These are phyloP conservation scores for Aleadryas rufinucha DNA, from an alignment of 2,113 vertebrate species.

Conservation along the genomic window DNA sequence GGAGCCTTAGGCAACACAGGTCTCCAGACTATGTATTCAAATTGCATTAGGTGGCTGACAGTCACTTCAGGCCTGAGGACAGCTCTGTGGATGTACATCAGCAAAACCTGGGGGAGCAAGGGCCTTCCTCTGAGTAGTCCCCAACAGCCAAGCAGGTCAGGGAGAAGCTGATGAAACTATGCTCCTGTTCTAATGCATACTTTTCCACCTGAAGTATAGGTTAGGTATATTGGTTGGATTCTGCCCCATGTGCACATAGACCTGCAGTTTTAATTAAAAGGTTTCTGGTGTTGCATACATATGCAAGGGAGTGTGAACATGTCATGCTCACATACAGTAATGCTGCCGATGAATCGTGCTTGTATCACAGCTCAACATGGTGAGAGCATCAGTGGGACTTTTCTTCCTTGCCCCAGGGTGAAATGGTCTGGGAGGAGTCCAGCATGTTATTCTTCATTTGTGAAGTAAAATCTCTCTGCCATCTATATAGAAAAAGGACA, in stretches of 20 bases:
- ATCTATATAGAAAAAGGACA: background rate
- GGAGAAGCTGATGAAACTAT: background rate
- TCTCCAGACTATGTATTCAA: background rate
- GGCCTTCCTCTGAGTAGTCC: background rate
- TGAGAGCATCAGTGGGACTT: background rate
- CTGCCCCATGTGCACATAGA: background rate
- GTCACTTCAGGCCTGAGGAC: background rate
- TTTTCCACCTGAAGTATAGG: background rate
- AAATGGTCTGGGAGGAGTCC: background rate
- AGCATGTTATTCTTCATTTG: background rate
- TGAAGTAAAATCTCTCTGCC: background rate
- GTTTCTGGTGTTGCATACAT: background rate
- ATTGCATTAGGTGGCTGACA: background rate
- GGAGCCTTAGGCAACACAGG: background rate
- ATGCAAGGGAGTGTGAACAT: background rate
- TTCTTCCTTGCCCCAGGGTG: background rate
- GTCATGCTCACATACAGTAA: fast-evolving
- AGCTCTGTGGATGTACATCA: background rate
- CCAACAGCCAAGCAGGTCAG: background rate
- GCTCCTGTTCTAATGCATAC: too few species aligned
- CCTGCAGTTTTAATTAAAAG: background rate
- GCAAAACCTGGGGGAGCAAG: background rate
- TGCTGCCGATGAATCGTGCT: background rate
- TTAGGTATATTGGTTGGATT: background rate
- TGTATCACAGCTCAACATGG: background rate